A percentile compares a stretch with the other conserved stretches of the same genome.
These are phyloP conservation scores for Poecilus cupreus DNA, from an alignment of 2,888 invertebrate genomes.

Conservation along the genomic window DNA sequence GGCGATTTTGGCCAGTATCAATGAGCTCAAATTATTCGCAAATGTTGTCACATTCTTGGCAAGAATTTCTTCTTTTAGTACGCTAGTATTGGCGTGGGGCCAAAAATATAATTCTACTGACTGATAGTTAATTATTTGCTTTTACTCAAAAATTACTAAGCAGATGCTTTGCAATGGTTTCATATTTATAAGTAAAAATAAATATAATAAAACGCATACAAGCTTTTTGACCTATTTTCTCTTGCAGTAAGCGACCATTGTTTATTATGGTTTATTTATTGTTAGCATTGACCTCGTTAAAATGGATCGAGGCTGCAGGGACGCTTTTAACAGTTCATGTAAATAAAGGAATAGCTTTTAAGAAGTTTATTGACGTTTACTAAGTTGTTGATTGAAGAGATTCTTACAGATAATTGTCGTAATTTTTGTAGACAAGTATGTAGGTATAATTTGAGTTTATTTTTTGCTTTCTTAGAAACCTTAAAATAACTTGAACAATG, in stretches of 20 bases:
- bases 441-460: background rate
- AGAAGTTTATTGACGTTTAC: constrained; percentile 31
- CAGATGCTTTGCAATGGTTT: background rate
- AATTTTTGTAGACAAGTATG: background rate
- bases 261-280: constrained; percentile 46
- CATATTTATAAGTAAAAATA: constrained; percentile 30
- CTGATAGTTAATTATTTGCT: constrained; percentile 49
- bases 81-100: constrained; percentile 67
- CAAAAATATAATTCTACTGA: constrained; percentile 63
- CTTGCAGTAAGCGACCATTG: background rate
- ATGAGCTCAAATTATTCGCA: constrained; percentile 69
- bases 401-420: background rate
- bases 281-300: constrained; percentile 47
- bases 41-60: constrained; percentile 73
- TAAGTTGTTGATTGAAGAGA: constrained; percentile 23
- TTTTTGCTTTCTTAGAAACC: background rate
- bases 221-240: constrained; percentile 36
- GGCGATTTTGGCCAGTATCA: constrained; percentile 55
- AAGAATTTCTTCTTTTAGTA: constrained; percentile 65
- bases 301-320: background rate
- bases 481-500: constrained; percentile 28
- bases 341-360: constrained; percentile 31
- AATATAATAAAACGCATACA: constrained; percentile 2
- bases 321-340: background rate
- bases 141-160: constrained; percentile 22